Base-by-base conservation (phyloP, 2,797 vertebrate species). In the Ptychadena robeensis region DNA sequence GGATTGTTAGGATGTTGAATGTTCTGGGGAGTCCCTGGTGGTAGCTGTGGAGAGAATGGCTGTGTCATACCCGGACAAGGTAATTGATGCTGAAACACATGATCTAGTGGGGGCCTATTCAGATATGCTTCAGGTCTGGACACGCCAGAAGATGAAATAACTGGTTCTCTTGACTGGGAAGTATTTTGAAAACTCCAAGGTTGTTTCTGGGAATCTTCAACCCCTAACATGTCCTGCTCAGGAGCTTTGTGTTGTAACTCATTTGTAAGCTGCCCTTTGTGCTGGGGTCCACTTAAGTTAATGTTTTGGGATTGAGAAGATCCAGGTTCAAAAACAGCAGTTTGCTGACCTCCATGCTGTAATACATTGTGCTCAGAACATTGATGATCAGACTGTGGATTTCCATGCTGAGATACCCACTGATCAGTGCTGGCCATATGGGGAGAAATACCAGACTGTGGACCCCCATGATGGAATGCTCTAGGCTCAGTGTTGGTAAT, bases 371-470 rank as follows among this genome's bases (percentile, higher is more conserved):
- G 69, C 4, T 27, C 11, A 18, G 15, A 2, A 22, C 44, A 22
- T 53, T 12, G 1, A 44, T 44, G 0, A 77, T n/a, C 66, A 48
- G 18, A 28, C 9, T 22, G 67, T 3, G 37, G 15, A n/a, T 8
- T 38, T 14, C 25, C 1, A 53, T 61, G 69, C 64, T 81, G 37
- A 68, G 74, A 28, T 76, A 86, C 72, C 82, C 86, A 31, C 48
- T 9, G 14, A 22, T 53, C 44, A 53, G 35, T 14, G 37, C 77
- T 57, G 12, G 64, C 1, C 14, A 2, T 32, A 35, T 67, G 32
- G 25, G 65, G 65, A n/a, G 32, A 11, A 8, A 14, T 3, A 8
- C 3, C 31, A 34, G 30, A 7, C 63, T 9, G 10, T 9, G 18
- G 18, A 22, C 14, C 63, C 18, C 15, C 11, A 15, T 18, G 5